A percentile compares a stretch with the other conserved stretches of the same genome.
phyloP scores from a whole-genome alignment of 2,888 invertebrate genomes.

The Catocala fraxini region DNA sequence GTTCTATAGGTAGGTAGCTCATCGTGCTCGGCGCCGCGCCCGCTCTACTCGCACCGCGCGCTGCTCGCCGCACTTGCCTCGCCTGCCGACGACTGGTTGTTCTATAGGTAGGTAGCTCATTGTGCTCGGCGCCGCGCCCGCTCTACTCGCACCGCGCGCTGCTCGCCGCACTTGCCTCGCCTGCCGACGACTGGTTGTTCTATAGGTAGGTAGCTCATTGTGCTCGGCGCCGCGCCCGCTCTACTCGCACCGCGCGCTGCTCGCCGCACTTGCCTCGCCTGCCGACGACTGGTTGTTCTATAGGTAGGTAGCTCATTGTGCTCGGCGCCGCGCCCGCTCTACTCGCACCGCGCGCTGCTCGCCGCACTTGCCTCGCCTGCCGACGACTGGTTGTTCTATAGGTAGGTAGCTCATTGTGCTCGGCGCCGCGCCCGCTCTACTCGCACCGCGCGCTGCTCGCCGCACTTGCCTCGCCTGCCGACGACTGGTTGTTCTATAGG shows the following conservation, averaged over 20 bases:
- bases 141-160: constrained; percentile 79
- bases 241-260: constrained; percentile 81
- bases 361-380: constrained; percentile 91
- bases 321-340: constrained; percentile 89
- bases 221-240: constrained; percentile 90
- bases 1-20: constrained; percentile 90
- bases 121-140: constrained; percentile 90
- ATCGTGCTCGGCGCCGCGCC: constrained; percentile 91
- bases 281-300: constrained; percentile 94
- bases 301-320: constrained; percentile 86
- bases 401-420: constrained; percentile 85
- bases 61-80: constrained; percentile 91
- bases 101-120: constrained; percentile 89
- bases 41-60: constrained; percentile 74
- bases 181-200: constrained; percentile 93
- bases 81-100: constrained; percentile 92
- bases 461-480: constrained; percentile 90
- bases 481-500: constrained; percentile 94
- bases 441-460: constrained; percentile 87
- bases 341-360: constrained; percentile 85
- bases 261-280: constrained; percentile 91
- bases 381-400: constrained; percentile 94
- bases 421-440: constrained; percentile 89
- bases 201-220: constrained; percentile 88
- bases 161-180: constrained; percentile 90